These are phyloP conservation scores for Carabus problematicus DNA, from an alignment of 2,888 invertebrate species.

Conservation along the genomic window DNA sequence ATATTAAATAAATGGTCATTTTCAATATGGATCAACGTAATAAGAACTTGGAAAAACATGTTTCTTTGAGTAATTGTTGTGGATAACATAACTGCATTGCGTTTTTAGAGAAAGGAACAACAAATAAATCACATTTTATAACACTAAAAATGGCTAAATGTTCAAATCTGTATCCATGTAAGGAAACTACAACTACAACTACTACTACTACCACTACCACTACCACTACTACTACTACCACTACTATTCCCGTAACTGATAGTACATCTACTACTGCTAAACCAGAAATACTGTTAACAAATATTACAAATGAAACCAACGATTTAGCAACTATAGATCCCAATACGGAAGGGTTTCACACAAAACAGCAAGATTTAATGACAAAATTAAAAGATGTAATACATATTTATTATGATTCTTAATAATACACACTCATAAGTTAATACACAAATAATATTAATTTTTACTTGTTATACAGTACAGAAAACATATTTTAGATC, in stretches of 20 bases:
- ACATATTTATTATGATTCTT: background rate
- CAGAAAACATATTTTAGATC: background rate
- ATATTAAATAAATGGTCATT: too few species aligned
- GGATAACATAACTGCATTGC: too few species aligned
- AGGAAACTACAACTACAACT: background rate
- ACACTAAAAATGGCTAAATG: background rate
- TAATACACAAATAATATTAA: background rate
- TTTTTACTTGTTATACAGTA: background rate
- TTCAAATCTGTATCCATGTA: background rate
- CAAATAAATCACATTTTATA: too few species aligned
- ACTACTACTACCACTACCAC: background rate
- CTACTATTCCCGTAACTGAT: too few species aligned
- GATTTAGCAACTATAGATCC: background rate
- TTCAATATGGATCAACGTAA: too few species aligned
- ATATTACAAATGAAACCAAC: conserved; percentile 1
- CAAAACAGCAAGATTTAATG: background rate
- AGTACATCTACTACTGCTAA: background rate
- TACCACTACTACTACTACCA: background rate
- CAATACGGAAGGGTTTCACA: background rate
- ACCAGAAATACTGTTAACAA: background rate
- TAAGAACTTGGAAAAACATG: too few species aligned
- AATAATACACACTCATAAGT: background rate
- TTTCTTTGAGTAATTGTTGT: too few species aligned
- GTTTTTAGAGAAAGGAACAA: too few species aligned
- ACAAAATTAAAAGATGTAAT: conserved; percentile 6